phyloP scores from a whole-genome alignment of 2,797 vertebrate genomes.

The Streptopelia turtur region DNA sequence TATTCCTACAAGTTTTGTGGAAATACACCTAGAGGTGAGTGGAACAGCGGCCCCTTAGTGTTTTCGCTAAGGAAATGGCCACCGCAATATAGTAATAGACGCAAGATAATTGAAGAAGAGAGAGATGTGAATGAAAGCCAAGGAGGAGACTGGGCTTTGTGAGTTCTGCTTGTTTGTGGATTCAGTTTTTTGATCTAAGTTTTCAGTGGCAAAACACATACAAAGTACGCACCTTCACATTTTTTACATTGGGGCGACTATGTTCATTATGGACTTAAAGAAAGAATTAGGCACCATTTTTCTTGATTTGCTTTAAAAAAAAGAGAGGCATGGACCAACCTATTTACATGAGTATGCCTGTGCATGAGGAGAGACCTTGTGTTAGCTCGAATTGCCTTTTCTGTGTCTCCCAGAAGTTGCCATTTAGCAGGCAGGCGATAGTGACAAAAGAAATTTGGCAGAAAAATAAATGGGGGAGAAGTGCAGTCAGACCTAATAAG shows the following conservation, averaged over 20 bases:
- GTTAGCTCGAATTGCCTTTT: background rate
- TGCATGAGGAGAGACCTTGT: background rate
- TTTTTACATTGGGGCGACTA: background rate
- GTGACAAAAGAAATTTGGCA: background rate
- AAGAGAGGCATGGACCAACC: background rate
- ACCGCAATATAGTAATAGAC: background rate
- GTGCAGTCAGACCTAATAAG: background rate
- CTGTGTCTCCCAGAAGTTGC: background rate
- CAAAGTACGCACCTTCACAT: fast-evolving
- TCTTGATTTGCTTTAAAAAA: background rate
- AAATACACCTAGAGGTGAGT: background rate
- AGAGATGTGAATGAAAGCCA: background rate
- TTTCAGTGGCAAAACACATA: background rate
- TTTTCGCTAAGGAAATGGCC: background rate
- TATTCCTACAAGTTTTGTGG: background rate
- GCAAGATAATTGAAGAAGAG: background rate
- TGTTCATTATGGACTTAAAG: background rate
- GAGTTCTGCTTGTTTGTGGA: background rate
- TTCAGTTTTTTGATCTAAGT: background rate
- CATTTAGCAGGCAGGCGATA: background rate
- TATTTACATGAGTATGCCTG: fast-evolving
- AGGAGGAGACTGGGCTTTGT: background rate
- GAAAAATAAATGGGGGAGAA: background rate
- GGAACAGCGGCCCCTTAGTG: background rate
- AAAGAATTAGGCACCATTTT: background rate